Evolutionary conservation across 1,140 invertebrate genomes (phyloP).

Genomic region (Dendroctonus valens): DNA sequence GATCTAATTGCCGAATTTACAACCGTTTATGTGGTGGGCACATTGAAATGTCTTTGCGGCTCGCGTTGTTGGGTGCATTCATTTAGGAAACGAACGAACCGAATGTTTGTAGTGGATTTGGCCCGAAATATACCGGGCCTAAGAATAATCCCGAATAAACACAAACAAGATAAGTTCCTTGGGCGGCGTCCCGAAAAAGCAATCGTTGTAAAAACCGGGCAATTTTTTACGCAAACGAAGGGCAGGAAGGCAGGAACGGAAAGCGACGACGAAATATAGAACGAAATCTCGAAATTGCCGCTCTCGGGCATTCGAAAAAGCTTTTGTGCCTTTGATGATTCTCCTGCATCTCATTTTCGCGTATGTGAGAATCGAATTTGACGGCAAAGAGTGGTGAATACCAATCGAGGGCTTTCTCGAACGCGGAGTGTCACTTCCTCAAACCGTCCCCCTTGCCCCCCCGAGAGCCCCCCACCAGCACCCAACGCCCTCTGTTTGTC

Average conservation of each 20-base stretch:
- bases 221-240: slow-evolving; percentile 31
- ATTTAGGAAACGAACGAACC: too few relatives aligned
- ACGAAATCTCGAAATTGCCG: slow-evolving; percentile 40
- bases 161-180: slow-evolving; percentile 30
- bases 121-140: too few relatives aligned
- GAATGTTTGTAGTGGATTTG: too few relatives aligned
- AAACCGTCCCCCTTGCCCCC: too few relatives aligned
- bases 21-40: too few relatives aligned
- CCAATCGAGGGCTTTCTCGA: slow-evolving; percentile 42
- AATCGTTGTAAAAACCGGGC: slow-evolving; percentile 30
- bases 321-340: slow-evolving; percentile 52
- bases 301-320: slow-evolving; percentile 39
- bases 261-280: slow-evolving; percentile 24
- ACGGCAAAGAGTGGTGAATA: slow-evolving; percentile 49
- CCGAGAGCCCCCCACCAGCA: too few relatives aligned
- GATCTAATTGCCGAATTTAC: too few relatives aligned
- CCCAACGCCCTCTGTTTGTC: too few relatives aligned
- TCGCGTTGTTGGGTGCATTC: too few relatives aligned
- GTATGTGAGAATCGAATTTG: slow-evolving; percentile 51
- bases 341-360: slow-evolving; percentile 52
- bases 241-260: background rate
- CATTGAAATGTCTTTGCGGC: too few relatives aligned
- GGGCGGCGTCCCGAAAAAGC: slow-evolving; percentile 11
- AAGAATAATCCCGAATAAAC: slow-evolving; percentile 26
- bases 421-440: too few relatives aligned